These are phyloP conservation scores for Acrocyrtus sp. DNA, from an alignment of 2,888 invertebrate genomes.

Conservation along the genomic window DNA sequence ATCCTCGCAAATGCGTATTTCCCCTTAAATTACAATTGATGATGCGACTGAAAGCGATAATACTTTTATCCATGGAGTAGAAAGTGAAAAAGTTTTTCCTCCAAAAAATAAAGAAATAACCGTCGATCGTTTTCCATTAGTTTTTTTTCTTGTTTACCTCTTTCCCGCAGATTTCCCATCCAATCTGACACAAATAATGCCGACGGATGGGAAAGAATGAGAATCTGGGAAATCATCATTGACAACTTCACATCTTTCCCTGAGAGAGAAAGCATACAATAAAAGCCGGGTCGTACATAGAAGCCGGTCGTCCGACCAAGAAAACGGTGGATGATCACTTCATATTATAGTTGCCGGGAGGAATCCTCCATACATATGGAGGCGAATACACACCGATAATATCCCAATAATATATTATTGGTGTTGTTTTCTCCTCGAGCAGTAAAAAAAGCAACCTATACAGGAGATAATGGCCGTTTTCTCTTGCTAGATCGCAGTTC, in stretches of 20 bases:
- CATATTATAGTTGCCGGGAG: neutral
- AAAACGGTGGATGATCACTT: conserved; percentile 2
- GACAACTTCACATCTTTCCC: conserved; percentile 7
- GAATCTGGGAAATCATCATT: conserved; percentile 9
- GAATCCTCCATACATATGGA: too few relatives aligned
- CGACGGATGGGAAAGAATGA: neutral
- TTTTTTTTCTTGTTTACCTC: too few relatives aligned
- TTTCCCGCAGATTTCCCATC: too few relatives aligned
- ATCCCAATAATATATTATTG: conserved; percentile 15
- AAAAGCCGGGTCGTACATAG: too few relatives aligned
- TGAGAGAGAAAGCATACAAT: neutral
- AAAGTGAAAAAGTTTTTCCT: conserved; percentile 20
- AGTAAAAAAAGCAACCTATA: neutral
- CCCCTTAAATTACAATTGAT: too few relatives aligned
- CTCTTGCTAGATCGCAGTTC: neutral
- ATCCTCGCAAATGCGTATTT: too few relatives aligned
- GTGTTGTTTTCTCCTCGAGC: neutral
- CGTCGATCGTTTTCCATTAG: too few relatives aligned
- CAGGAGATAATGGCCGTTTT: neutral
- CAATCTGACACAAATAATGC: too few relatives aligned
- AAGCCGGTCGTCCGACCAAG: neutral
- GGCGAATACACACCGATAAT: neutral
- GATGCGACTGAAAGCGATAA: too few relatives aligned
- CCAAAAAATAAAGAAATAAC: conserved; percentile 11
- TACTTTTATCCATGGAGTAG: too few relatives aligned